A percentile compares a stretch with the other conserved stretches of the same genome.
Conservation (phyloP, 1,140 invertebrate species). For the Pseudachorutes palmiensis region DNA sequence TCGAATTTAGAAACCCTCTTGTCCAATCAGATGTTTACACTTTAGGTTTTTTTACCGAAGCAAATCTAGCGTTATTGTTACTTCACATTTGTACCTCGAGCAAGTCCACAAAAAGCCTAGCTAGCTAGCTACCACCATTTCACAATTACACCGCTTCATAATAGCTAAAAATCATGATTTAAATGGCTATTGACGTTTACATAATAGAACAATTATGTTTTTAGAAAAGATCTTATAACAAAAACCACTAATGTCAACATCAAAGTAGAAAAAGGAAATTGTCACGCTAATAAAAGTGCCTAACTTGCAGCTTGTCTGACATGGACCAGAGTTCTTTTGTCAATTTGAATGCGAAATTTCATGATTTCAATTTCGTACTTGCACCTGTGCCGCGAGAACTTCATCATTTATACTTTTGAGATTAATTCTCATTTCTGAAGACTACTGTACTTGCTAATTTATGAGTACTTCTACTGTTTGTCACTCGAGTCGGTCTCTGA, state of each 20-base stretch:
- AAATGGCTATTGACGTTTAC: no score
- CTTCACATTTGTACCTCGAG: background rate
- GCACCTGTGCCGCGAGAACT: no score
- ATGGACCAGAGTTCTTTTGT: background rate
- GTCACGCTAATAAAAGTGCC: background rate
- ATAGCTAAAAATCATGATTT: no score
- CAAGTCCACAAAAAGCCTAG: background rate
- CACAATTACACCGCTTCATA: no score
- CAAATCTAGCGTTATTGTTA: background rate
- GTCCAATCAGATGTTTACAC: background rate
- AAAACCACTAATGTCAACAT: background rate
- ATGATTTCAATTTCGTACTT: no score
- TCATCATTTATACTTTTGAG: no score
- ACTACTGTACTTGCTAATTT: no score
- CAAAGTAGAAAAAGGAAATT: background rate
- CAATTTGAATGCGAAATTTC: no score
- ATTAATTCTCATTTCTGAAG: no score
- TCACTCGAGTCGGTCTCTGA: slow-evolving; percentile 64
- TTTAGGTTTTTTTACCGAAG: background rate
- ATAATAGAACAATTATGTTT: background rate
- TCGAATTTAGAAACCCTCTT: slow-evolving; percentile 9
- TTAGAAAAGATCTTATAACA: background rate
- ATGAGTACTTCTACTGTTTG: no score
- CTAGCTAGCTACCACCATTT: no score
- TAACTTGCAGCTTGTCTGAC: background rate